A percentile compares a stretch with the other conserved stretches of the same genome.
phyloP scores from a whole-genome alignment of 1,140 invertebrate genomes.

The Drosophila novamexicana region DNA sequence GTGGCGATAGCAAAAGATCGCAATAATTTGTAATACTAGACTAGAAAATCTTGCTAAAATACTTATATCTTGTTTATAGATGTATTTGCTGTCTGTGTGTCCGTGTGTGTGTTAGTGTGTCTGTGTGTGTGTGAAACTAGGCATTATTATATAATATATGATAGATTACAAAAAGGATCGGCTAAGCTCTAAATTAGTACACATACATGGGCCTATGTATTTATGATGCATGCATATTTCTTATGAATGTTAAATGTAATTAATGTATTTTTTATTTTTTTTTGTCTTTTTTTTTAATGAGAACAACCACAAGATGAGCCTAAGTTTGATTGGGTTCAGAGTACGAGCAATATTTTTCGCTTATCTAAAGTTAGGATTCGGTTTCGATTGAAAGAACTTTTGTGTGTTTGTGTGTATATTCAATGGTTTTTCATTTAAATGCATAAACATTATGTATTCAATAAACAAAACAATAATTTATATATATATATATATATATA shows the following conservation, averaged over 20 bases:
- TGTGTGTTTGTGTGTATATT: constrained; percentile 14
- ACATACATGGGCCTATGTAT: constrained; percentile 31
- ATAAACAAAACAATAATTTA: constrained; percentile 16
- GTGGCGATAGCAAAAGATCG: constrained; percentile 42
- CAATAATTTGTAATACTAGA: constrained; percentile 43
- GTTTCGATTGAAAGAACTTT: not conserved
- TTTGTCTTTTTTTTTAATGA: not conserved
- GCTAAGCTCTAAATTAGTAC: constrained; percentile 51
- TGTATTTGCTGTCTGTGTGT: constrained; percentile 13
- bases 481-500: constrained; percentile 8
- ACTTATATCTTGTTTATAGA: constrained; percentile 19
- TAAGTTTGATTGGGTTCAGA: not conserved
- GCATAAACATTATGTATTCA: constrained; percentile 21
- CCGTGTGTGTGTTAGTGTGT: constrained; percentile 26
- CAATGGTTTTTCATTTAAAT: not conserved
- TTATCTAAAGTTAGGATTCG: no score
- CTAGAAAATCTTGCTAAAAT: constrained; percentile 55
- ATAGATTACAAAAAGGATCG: constrained; percentile 42
- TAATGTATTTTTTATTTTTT: not conserved
- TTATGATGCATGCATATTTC: constrained; percentile 19
- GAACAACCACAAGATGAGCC: constrained; percentile 40
- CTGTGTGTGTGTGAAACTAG: constrained; percentile 35
- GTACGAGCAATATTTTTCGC: no score
- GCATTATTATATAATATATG: constrained; percentile 35
- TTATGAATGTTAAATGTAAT: constrained; percentile 22